Percentiles rank a stretch among this genome's conserved stretches.
phyloP scores from a whole-genome alignment of 2,113 vertebrate species.

The Caranx ignobilis region DNA sequence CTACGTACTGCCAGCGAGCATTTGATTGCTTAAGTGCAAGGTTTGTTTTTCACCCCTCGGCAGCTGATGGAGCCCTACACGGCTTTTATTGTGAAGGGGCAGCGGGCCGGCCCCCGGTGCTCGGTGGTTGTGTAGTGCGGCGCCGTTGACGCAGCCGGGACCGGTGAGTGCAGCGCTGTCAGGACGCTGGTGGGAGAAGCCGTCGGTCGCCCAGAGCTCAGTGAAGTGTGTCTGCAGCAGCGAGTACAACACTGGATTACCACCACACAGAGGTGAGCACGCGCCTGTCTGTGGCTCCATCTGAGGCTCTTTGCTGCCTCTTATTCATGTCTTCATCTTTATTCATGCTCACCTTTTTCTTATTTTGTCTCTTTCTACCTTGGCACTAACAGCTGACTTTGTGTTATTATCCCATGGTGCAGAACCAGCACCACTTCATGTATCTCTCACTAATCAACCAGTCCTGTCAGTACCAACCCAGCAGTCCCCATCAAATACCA shows the following conservation, averaged over 20 bases:
- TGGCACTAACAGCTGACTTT: slow-evolving; percentile 38
- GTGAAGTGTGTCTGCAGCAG: slow-evolving; percentile 69
- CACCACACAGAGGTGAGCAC: slow-evolving; percentile 74
- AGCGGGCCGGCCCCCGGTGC: not conserved
- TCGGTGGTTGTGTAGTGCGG: not conserved
- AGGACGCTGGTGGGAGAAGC: slow-evolving; percentile 51
- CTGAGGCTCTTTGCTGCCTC: not conserved
- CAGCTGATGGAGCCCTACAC: too few species aligned
- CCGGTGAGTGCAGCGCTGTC: slow-evolving; percentile 58
- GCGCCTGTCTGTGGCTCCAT: not conserved
- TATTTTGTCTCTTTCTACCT: not conserved
- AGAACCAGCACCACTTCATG: not conserved
- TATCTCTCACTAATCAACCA: too few species aligned
- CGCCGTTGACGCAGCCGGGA: slow-evolving; percentile 50
- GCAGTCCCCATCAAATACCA: not conserved
- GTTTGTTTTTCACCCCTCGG: too few species aligned
- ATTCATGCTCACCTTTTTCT: not conserved
- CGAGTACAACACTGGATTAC: slow-evolving; percentile 79
- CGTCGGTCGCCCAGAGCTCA: slow-evolving; percentile 37
- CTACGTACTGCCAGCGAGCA: too few species aligned
- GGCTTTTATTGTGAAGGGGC: slow-evolving; percentile 64
- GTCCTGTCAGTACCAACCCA: not conserved
- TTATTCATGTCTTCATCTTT: not conserved
- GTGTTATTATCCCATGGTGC: not conserved
- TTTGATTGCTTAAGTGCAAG: too few species aligned